A percentile compares a stretch with the other conserved stretches of the same genome.
These are phyloP conservation scores for Elephas maximus DNA, from an alignment of 2,113 vertebrate genomes.

Conservation along the genomic window DNA sequence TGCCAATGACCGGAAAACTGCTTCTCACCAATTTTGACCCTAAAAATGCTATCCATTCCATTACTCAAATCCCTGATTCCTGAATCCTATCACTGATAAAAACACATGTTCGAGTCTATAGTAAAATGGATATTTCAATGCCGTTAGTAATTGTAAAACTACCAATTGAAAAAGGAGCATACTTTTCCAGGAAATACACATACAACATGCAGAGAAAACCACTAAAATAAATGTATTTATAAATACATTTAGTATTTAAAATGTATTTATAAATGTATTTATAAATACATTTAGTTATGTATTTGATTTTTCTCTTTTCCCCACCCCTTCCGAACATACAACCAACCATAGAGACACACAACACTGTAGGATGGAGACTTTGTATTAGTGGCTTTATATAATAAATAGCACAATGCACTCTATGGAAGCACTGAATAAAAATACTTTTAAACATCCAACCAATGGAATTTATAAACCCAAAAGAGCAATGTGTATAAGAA, in stretches of 20 bases:
- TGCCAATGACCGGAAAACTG: constrained; percentile 41
- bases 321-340: neutral
- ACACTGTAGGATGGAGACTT: neutral
- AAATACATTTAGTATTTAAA: neutral
- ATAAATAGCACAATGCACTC: neutral
- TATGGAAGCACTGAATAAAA: constrained; percentile 43
- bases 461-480: neutral
- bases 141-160: neutral
- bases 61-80: neutral
- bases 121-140: neutral
- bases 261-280: too few species aligned
- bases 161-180: neutral
- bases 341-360: neutral
- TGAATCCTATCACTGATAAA: neutral
- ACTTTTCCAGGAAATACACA: neutral
- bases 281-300: neutral
- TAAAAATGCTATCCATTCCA: constrained; percentile 4
- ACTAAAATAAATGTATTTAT: too few species aligned
- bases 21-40: neutral
- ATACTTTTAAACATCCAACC: neutral
- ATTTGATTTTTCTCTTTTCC: neutral
- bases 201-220: neutral
- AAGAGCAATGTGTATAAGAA: constrained; percentile 10
- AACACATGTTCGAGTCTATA: constrained; percentile 17
- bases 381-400: neutral